Evolutionary conservation across 2,888 invertebrate species (phyloP), one percentile per base, ranked within the genome.

Genomic region (Eilema caniola): DNA sequence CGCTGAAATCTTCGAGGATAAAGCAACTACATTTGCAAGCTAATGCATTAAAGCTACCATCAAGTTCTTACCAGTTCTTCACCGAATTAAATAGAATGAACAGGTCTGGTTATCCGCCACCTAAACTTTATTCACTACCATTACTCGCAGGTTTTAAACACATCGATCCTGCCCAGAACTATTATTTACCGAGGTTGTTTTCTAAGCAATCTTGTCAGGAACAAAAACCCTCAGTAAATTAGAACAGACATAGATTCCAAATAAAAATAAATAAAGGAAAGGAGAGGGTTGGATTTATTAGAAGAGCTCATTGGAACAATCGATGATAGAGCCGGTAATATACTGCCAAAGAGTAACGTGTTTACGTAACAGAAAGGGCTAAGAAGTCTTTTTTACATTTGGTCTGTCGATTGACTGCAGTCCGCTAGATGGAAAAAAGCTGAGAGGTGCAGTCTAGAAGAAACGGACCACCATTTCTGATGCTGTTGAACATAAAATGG

Each of bases 61-160:
- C 16, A 2, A 41, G 16, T 16, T 16, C 20, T 20, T 47, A 7
- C 47, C 20, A 47, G 20, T 14, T 7, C 11, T 41, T 4, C 20
- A 20, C 47, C 3, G 7, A 7, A 47, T 20, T 7, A 20, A 47
- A 47, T 16, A 20, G 7, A 47, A 7, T 3, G 3, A 37, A 41
- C 41, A 14, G 5, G 10, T 53, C 0, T 16, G 41, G 16, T 4
- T 41, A 41, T 41, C n/a, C 8, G n/a, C n/a, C 53, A 53, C 20
- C n/a, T 53, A n/a, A n/a, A 53, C 53, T n/a, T n/a, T 53, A 53
- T 53, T 8, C 53, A n/a, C 53, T 2, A 53, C 16, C 53, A n/a
- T 53, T n/a, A 53, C n/a, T 53, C n/a, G 53, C n/a, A 53, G 53
- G 53, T n/a, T 53, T n/a, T 53, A 53, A 53, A 53, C 53, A n/a